These are phyloP conservation scores for Drosophila paracracens DNA, from an alignment of 2,888 invertebrate species.

Conservation along the genomic window DNA sequence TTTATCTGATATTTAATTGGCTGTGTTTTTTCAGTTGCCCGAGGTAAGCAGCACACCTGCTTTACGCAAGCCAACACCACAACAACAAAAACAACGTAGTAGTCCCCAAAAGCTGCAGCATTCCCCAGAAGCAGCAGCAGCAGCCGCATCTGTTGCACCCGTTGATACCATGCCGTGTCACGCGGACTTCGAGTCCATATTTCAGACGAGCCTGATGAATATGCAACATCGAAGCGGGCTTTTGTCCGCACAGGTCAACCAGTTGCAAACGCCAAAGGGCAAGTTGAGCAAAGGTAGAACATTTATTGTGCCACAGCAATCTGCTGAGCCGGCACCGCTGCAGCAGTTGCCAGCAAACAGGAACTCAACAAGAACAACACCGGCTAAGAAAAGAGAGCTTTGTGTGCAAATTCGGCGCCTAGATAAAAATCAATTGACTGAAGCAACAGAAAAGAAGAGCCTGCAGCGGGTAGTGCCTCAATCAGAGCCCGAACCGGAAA, in stretches of 20 bases:
- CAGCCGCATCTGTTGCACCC: neutral
- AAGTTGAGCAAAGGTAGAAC: neutral
- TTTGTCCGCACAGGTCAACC: neutral
- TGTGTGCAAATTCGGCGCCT: conserved; percentile 8
- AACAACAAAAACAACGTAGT: neutral
- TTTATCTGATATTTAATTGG: neutral
- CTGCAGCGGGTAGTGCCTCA: neutral
- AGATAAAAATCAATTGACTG: neutral
- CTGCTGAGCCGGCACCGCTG: neutral
- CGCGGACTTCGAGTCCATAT: conserved; percentile 16
- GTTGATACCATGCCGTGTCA: neutral
- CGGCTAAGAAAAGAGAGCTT: neutral
- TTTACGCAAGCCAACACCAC: neutral
- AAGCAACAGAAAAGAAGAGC: neutral
- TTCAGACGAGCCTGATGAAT: neutral
- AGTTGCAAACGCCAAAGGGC: neutral
- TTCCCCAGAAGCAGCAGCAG: neutral
- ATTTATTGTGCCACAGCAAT: neutral
- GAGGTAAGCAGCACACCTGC: conserved; percentile 40
- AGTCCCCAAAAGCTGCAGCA: too few species aligned
- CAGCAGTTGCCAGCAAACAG: neutral
- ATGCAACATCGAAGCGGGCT: neutral
- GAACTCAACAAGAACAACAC: neutral
- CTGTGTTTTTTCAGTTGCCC: conserved; percentile 32
- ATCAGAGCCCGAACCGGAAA: neutral